Evolutionary conservation across 2,797 vertebrate species (phyloP).

Genomic region (Phrynocephalus forsythii): DNA sequence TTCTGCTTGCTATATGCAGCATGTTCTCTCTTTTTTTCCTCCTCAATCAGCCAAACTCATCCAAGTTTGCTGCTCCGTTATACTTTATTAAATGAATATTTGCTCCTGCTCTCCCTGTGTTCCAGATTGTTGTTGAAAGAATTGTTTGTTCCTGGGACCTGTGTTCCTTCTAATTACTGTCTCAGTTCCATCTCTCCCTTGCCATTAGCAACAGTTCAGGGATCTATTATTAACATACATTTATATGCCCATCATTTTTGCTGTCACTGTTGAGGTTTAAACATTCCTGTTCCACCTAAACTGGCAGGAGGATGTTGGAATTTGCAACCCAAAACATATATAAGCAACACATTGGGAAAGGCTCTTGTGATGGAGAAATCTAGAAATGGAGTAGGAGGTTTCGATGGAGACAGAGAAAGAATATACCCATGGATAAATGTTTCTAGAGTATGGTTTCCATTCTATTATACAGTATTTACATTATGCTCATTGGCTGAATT

Average conservation of each 20-base stretch:
- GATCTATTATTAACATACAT: neutral
- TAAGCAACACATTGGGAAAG: neutral
- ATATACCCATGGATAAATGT: neutral
- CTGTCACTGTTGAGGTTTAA: neutral
- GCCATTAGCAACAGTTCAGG: neutral
- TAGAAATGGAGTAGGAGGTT: no score
- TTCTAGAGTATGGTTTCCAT: neutral
- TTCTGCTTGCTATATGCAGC: constrained; percentile 24
- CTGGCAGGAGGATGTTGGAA: no score
- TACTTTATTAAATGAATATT: constrained; percentile 17
- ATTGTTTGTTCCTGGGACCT: neutral
- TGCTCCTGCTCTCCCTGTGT: neutral
- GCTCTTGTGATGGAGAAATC: no score
- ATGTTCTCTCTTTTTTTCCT: neutral
- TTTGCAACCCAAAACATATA: neutral
- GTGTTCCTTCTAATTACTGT: neutral
- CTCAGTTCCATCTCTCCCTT: neutral
- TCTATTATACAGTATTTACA: neutral
- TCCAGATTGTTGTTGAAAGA: neutral
- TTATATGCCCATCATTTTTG: neutral
- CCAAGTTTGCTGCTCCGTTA: constrained; percentile 12
- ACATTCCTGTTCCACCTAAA: neutral
- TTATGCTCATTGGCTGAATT: no score
- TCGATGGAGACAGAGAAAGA: no score
- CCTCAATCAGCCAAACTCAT: neutral